Conservation (phyloP, 2,113 vertebrate genomes). For the Corythaixoides concolor region DNA sequence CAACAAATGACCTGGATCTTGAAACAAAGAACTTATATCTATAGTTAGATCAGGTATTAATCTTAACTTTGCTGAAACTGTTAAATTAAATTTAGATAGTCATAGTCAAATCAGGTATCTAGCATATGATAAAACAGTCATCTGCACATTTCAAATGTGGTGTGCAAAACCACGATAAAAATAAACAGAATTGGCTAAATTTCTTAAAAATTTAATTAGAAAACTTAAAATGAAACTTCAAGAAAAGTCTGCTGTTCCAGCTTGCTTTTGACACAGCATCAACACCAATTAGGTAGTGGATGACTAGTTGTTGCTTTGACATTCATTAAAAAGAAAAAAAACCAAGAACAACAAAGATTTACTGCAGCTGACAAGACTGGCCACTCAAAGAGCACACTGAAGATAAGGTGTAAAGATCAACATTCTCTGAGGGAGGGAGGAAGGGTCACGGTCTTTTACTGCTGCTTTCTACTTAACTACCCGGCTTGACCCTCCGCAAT, state of each 20-base stretch:
- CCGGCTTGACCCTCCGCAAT: not conserved
- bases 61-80: not conserved
- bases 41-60: not conserved
- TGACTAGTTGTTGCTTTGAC: not conserved
- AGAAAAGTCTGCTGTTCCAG: not conserved
- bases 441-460: not conserved
- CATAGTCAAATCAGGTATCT: not conserved
- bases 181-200: not conserved
- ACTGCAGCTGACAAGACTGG: not conserved
- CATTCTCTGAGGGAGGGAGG: not conserved
- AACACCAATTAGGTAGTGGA: not conserved
- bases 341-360: not conserved
- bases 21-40: not conserved
- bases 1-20: not conserved
- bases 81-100: not conserved
- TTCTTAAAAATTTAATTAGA: not conserved
- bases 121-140: not conserved
- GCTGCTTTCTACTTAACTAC: not conserved
- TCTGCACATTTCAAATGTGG: not conserved
- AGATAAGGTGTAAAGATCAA: not conserved
- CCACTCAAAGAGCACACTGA: not conserved
- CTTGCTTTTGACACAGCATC: not conserved
- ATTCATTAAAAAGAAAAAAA: not conserved
- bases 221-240: not conserved
- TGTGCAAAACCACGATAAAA: not conserved